Evolutionary conservation across 1,140 invertebrate genomes (phyloP), one percentile per base, ranked within the genome.

Genomic region (Gryllus bimaculatus): DNA sequence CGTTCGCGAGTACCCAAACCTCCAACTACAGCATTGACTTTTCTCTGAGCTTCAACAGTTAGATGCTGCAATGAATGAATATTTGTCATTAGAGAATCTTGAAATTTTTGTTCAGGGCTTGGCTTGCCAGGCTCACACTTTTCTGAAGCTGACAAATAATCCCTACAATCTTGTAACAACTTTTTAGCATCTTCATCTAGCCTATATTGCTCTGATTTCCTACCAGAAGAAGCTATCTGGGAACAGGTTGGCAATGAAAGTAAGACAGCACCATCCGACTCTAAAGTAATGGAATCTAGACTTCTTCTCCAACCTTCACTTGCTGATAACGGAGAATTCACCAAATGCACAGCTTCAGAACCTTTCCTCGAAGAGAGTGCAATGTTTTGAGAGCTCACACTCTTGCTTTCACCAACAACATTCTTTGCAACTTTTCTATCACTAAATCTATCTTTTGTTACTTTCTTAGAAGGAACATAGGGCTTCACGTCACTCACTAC

Each of bases 1-100:
- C 86, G 79, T 78, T 87, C 85, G 18, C 86, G 82, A 26, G 84
- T 81, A 8, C 84, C 83, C 20, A 85, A 75, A 0, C 84, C 84
- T 74, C 82, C 83, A 20, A 83, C 82, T 78, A 84, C 80, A 10
- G 83, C 79, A 74, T 82, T 82, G 13, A 83, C 81, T 80, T 82
- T 81, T 66, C 79, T 82, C 54, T 81, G 82, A 48, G 82, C 82
- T 80, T 83, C 82, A 76, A 82, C 78, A n/a, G 82, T 73, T n/a
- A 83, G 39, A 75, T 75, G 20, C n/a, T 75, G 39, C 49, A 48
- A 82, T 21, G 82, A 80, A 74, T 81, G 78, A 78, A 80, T 80
- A 20, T 80, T 10, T 66, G 54, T 66, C 10, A 10, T 66, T 7
- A 18, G 54, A 66, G 26, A 39, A 39, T 39, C 26, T 39, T 39